A percentile compares a stretch with the other conserved stretches of the same genome.
Conservation (phyloP, 2,888 invertebrate genomes). For the Drosophila rubida region DNA sequence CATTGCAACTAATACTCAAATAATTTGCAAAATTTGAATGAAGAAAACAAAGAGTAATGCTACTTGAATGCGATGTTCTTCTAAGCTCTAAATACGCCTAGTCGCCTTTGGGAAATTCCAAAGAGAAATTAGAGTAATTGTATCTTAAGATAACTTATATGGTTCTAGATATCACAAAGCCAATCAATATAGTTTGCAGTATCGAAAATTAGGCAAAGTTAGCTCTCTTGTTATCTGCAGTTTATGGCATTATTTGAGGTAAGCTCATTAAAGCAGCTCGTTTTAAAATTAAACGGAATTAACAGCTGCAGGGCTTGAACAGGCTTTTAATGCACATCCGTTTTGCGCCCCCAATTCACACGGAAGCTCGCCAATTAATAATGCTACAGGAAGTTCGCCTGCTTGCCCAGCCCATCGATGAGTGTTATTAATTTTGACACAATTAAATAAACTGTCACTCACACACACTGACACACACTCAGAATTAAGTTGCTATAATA, state of each 20-base stretch:
- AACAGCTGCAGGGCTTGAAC: neutral
- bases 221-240: neutral
- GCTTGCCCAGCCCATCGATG: neutral
- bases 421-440: conserved; percentile 25
- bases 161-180: neutral
- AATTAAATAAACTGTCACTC: conserved; percentile 22
- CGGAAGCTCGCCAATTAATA: neutral
- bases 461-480: too few relatives aligned
- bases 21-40: too few relatives aligned
- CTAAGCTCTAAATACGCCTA: too few relatives aligned
- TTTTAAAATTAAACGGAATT: neutral
- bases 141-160: conserved; percentile 7
- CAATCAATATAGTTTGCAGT: too few relatives aligned
- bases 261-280: neutral
- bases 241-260: too few relatives aligned
- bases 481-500: conserved; percentile 15
- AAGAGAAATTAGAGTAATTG: too few relatives aligned
- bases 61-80: too few relatives aligned
- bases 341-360: neutral
- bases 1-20: too few relatives aligned
- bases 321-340: neutral
- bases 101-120: conserved; percentile 2
- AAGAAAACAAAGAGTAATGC: too few relatives aligned
- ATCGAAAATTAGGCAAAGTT: too few relatives aligned
- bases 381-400: neutral